These are phyloP conservation scores for Hirundo rustica DNA, from an alignment of 2,797 vertebrate species.

Conservation along the genomic window DNA sequence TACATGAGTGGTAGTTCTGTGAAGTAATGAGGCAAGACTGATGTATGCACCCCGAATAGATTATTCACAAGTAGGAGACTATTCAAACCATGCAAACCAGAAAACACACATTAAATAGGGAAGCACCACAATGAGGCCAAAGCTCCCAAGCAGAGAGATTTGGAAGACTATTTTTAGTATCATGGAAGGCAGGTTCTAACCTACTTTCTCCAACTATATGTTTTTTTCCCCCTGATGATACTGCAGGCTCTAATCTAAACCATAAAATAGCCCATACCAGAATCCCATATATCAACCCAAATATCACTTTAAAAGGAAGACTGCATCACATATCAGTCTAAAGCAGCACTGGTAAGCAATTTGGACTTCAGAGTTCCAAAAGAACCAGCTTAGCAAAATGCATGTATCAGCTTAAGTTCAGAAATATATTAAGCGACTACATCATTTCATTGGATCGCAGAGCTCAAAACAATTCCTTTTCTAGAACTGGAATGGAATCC, in stretches of 20 bases:
- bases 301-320: neutral
- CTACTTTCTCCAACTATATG: neutral
- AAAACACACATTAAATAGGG: neutral
- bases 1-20: neutral
- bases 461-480: conserved; percentile 59
- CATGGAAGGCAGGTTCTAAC: conserved; percentile 36
- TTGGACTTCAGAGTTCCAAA: neutral
- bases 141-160: conserved; percentile 4
- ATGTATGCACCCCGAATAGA: conserved; percentile 49
- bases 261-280: neutral
- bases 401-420: conserved; percentile 47
- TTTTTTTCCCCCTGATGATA: neutral
- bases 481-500: neutral
- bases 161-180: conserved; percentile 50
- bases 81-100: conserved; percentile 37
- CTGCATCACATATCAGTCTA: neutral
- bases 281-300: neutral
- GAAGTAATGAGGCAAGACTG: conserved; percentile 12
- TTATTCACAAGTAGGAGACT: conserved; percentile 49
- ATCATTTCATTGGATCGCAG: conserved; percentile 41
- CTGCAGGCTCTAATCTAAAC: neutral
- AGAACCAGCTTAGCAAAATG: conserved; percentile 36
- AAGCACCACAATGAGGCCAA: conserved; percentile 48
- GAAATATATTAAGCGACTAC: conserved; percentile 50
- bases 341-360: neutral